Evolutionary conservation across 1,140 invertebrate species (phyloP).

Genomic region (Zaprionus ornatus): DNA sequence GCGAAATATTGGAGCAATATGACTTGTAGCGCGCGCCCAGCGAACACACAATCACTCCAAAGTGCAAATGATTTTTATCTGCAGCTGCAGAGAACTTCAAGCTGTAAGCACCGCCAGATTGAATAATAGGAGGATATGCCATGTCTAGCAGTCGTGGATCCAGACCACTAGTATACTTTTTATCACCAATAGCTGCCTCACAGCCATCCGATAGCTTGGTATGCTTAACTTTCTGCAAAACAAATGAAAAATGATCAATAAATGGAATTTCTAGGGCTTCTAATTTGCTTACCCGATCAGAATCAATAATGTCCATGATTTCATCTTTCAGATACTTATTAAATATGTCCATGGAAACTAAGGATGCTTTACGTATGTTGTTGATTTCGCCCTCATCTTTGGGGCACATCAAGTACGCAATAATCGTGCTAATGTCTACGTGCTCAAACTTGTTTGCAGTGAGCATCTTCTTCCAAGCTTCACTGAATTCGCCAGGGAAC

Average conservation of each 20-base stretch:
- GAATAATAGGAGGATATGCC: constrained; percentile 99
- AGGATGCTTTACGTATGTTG: constrained; percentile 96
- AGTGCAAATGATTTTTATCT: constrained; percentile 97
- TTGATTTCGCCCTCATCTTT: constrained; percentile 98
- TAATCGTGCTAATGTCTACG: constrained; percentile 93
- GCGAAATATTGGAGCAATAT: constrained; percentile 99
- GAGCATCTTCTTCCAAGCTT: constrained; percentile 92
- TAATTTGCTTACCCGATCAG: constrained; percentile 90
- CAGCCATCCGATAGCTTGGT: constrained; percentile 97
- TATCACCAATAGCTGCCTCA: constrained; percentile 94
- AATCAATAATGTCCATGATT: constrained; percentile 99
- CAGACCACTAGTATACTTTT: constrained; percentile 96
- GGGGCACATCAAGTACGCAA: constrained; percentile 95
- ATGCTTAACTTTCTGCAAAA: constrained; percentile 94
- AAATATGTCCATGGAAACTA: constrained; percentile 97
- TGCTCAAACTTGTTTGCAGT: constrained; percentile 91
- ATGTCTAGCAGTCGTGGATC: constrained; percentile 96
- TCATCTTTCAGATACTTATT: constrained; percentile 98
- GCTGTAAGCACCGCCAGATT: constrained; percentile 98
- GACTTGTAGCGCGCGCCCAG: constrained; percentile 97
- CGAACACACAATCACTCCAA: constrained; percentile 98
- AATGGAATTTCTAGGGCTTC: neutral
- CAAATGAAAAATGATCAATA: neutral
- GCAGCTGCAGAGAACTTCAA: constrained; percentile 98
- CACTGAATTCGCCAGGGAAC: constrained; percentile 96